Base-by-base conservation (phyloP, 2,113 vertebrate genomes). In the Saccopteryx leptura region DNA sequence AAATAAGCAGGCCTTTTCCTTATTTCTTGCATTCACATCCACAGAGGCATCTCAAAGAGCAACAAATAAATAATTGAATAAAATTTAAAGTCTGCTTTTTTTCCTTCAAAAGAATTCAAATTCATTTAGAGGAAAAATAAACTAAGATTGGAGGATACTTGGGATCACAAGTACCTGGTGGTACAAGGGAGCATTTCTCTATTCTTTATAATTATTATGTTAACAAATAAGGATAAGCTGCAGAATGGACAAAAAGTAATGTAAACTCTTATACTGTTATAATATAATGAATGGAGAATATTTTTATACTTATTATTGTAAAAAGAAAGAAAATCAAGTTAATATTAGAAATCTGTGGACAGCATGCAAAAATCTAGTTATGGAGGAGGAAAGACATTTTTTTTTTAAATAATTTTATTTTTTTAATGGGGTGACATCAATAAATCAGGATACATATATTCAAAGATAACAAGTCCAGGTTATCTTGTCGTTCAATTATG, bases 291-390 rank as follows among this genome's bases (percentile, higher is more conserved):
- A 54, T 58, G 7, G 92, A 88, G 1, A 7, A 86, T 31, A 0
- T 1, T 61, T 9, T 72, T 95, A 65, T 50, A 96, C 93, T 91
- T 93, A 96, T 88, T 84, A 86, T 79, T 88, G 61, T 68, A 93
- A 97, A 92, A 66, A 39, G 39, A 50, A 87, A 97, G 65, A 97
- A 95, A 96, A 88, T 28, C 93, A 97, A 71, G 76, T 96, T 96
- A 96, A 93, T 88, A 19, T 90, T 74, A 74, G 18, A 81, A 94
- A 81, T 82, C n/a, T 91, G 18, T 33, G 4, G 31, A 26, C 7
- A 48, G 7, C 61, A 95, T 95, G 87, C 31, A 39, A 94, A 98
- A 91, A 94, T 18, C 15, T 46, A 91, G 3, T 28, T 88, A 56
- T 48, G 0, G 0, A 85, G 33, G 50, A 88, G 69, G 76, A 66